Base-by-base conservation (phyloP, 1,140 invertebrate species). In the Drosophila equinoxialis region DNA sequence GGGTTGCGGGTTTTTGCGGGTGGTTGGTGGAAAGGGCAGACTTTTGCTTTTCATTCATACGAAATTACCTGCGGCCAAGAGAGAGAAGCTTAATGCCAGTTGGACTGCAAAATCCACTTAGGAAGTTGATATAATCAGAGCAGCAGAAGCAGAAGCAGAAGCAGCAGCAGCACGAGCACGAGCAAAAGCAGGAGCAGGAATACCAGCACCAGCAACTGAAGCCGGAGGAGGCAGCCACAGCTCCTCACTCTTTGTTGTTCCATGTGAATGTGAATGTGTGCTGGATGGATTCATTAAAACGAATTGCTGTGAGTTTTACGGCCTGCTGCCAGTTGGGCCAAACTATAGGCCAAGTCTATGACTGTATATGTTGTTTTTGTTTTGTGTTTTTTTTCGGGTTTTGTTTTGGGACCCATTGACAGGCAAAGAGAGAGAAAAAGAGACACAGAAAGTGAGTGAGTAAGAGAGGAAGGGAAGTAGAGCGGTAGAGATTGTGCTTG, bases 71-170 rank as follows among this genome's bases (percentile, higher is more conserved):
- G 84, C 74, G 84, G 85, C 84, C 85, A 81, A 90, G 85, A 90
- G 20, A 51, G 45, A 51, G 45, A 5, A 51, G 81, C 84, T 83
- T 89, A 89, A 89, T 90, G 84, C 84, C 84, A 89, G 84, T 90
- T 84, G 84, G 85, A 89, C 84, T 89, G 84, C 84, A 90, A 89
- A 89, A 89, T 89, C 84, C 84, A 84, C 84, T 89, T 89, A 89
- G 84, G 85, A 89, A 89, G 84, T 89, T 89, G 84, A 89, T 89
- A 89, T 80, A 89, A 89, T 89, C 84, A 89, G 84, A 60, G 68
- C 42, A 37, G 63, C 63, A 58, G 61, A 35, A 14, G 65, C 54
- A 73, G 35, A 54, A 41, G n/a, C 37, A 45, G 20, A 1, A 23
- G 41, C 59, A 48, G 60, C 51, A 20, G 51, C 11, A 45, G 60